Evolutionary conservation across 2,888 invertebrate genomes (phyloP).

Genomic region (Sepiola atlantica): DNA sequence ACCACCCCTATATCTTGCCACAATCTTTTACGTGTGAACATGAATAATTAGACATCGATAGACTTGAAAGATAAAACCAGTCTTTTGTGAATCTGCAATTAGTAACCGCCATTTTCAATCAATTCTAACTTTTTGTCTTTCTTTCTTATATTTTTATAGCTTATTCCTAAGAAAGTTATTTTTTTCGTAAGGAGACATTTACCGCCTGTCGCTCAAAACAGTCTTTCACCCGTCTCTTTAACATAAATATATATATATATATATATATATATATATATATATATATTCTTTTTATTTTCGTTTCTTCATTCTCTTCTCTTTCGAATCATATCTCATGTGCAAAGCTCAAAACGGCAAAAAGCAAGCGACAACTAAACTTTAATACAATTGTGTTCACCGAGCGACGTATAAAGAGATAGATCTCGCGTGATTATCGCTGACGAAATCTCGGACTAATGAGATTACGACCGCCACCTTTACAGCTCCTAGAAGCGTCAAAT

Average conservation of each 20-base stretch:
- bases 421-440: conserved; percentile 8
- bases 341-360: not conserved
- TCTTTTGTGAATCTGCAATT: conserved; percentile 22
- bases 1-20: not conserved
- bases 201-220: conserved; percentile 20
- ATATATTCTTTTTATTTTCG: not conserved
- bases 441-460: not conserved
- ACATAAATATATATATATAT: not conserved
- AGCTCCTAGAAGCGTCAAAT: conserved; percentile 32
- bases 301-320: not conserved
- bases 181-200: not conserved
- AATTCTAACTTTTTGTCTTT: not conserved
- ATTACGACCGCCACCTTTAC: conserved; percentile 20
- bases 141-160: not conserved
- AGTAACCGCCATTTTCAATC: not conserved
- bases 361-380: conserved; percentile 6
- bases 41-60: conserved; percentile 32
- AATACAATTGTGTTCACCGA: conserved; percentile 32
- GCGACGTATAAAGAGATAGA: conserved; percentile 13
- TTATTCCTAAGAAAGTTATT: not conserved
- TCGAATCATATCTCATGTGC: not conserved
- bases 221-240: not conserved
- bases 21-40: not conserved
- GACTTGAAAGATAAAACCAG: not conserved
- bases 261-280: not conserved